Evolutionary conservation across 1,140 invertebrate genomes (phyloP).

Genomic region (Drosophila micromelanica): DNA sequence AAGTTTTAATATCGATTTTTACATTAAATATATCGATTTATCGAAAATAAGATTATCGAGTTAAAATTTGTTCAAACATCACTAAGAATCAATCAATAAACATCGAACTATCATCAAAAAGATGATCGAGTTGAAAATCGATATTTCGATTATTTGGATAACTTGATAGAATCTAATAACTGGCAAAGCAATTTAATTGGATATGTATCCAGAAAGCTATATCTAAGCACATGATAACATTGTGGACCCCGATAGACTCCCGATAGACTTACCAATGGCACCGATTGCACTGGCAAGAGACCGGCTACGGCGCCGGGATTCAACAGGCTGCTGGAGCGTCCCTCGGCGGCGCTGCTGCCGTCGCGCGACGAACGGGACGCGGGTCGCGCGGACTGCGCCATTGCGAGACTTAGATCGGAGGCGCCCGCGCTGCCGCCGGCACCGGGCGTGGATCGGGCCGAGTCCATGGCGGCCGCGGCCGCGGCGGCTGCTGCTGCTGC

Average conservation of each 20-base stretch:
- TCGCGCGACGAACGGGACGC: constrained; percentile 75
- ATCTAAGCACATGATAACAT: no score
- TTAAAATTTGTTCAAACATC: no score
- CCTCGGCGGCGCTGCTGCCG: constrained; percentile 45
- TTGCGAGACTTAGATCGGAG: constrained; percentile 69
- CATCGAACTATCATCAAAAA: no score
- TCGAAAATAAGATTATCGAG: no score
- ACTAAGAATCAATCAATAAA: no score
- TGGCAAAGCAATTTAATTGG: no score
- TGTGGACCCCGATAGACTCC: background rate
- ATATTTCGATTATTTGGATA: no score
- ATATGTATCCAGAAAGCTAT: no score
- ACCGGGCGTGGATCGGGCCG: constrained; percentile 64
- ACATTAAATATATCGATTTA: no score
- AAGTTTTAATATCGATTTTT: no score
- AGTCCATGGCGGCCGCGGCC: constrained; percentile 59
- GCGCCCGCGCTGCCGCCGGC: constrained; percentile 36
- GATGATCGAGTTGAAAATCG: no score
- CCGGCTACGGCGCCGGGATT: constrained; percentile 89
- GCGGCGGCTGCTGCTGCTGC: constrained; percentile 55
- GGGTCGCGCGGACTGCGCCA: constrained; percentile 56
- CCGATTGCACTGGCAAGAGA: constrained; percentile 92
- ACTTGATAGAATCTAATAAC: no score
- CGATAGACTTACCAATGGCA: constrained; percentile 89
- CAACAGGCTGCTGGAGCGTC: constrained; percentile 52